Conservation (phyloP, 2,888 invertebrate genomes). For the Scaptomyza parva region DNA sequence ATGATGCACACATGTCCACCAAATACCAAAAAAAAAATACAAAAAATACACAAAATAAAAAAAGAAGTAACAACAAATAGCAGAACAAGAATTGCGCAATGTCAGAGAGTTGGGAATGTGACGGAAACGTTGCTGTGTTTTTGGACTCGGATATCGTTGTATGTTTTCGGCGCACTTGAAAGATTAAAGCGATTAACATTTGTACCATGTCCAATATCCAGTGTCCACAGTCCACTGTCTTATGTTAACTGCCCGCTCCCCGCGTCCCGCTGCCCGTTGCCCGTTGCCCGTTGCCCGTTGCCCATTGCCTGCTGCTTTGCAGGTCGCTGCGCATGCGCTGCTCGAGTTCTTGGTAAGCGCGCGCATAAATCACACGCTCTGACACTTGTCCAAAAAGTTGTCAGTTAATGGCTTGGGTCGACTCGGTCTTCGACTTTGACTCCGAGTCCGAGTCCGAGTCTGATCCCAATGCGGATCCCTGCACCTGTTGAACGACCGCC, state of each 20-base stretch:
- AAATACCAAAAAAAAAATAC: too few species aligned
- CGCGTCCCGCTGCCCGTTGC: conserved; percentile 18
- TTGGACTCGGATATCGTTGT: conserved; percentile 66
- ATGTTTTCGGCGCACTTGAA: conserved; percentile 80
- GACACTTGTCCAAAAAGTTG: conserved; percentile 77
- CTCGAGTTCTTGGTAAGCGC: conserved; percentile 73
- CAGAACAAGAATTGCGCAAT: conserved; percentile 69
- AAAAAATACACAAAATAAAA: conserved; percentile 1
- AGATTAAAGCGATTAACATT: conserved; percentile 82
- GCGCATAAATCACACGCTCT: conserved; percentile 76
- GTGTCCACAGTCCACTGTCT: conserved; percentile 20
- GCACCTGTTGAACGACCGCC: conserved; percentile 63
- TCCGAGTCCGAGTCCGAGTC: conserved; percentile 7
- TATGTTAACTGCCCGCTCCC: background rate
- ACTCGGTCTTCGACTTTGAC: conserved; percentile 11
- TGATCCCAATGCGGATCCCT: conserved; percentile 29
- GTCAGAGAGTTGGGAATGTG: conserved; percentile 64
- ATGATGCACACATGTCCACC: conserved; percentile 64
- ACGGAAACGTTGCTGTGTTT: conserved; percentile 73
- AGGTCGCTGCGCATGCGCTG: conserved; percentile 79
- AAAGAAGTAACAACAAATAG: conserved; percentile 1
- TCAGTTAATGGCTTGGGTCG: conserved; percentile 73
- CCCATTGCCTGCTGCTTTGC: conserved; percentile 36
- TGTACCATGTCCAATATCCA: conserved; percentile 61
- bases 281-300: too few species aligned